Evolutionary conservation across 2,113 vertebrate species (phyloP).

Genomic region (Muntiacus muntjak): DNA sequence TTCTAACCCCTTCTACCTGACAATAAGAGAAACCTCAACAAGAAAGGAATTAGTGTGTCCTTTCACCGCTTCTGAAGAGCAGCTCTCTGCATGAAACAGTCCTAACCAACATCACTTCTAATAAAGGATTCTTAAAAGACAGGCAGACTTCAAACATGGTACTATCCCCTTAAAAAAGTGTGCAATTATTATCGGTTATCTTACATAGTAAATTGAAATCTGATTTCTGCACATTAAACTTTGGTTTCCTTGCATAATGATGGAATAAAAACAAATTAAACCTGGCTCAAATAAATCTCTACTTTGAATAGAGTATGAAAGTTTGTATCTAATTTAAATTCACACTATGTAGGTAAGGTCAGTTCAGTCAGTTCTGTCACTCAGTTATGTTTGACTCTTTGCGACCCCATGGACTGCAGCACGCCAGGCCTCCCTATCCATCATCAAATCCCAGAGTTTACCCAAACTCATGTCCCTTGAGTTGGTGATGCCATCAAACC

Average conservation of each 20-base stretch:
- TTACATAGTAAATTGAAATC: background rate
- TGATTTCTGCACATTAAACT: constrained; percentile 26
- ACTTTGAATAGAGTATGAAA: background rate
- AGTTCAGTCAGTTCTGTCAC: background rate
- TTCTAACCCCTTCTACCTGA: background rate
- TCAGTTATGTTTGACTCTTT: background rate
- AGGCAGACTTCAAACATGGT: background rate
- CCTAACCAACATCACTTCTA: background rate
- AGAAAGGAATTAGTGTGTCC: background rate
- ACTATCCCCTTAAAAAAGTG: background rate
- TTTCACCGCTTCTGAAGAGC: background rate
- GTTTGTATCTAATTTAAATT: background rate
- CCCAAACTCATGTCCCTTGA: background rate
- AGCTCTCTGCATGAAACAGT: background rate
- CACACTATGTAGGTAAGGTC: background rate
- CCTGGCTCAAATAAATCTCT: background rate
- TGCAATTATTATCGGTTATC: background rate
- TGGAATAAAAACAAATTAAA: background rate
- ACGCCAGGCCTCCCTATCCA: background rate
- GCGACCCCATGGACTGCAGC: background rate
- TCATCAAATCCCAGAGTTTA: background rate
- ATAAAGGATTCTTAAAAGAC: background rate
- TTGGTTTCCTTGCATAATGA: background rate
- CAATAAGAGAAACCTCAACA: background rate
- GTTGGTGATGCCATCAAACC: background rate